Evolutionary conservation across 1,140 invertebrate genomes (phyloP).

Genomic region (Melipona quadrifasciata): DNA sequence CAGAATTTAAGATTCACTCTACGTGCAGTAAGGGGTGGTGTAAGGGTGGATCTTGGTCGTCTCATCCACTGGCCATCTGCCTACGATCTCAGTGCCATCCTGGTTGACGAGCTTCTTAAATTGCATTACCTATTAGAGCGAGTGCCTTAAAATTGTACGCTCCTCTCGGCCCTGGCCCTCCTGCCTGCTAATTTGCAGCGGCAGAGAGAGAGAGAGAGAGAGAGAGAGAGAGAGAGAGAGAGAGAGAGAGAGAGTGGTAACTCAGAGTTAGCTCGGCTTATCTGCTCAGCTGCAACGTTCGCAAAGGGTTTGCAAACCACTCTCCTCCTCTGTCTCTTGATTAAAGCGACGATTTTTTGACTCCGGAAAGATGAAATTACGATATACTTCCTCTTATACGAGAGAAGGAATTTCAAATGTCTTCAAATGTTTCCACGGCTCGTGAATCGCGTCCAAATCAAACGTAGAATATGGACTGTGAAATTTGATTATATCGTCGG

Average conservation of each 20-base stretch:
- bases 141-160: conserved; percentile 57
- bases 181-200: conserved; percentile 44
- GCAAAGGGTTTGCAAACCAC: conserved; percentile 30
- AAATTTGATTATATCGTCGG: background rate
- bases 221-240: conserved; percentile 5
- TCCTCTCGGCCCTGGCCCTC: conserved; percentile 13
- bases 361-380: conserved; percentile 9
- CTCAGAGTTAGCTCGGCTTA: conserved; percentile 46
- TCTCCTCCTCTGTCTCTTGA: conserved; percentile 4
- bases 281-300: conserved; percentile 39
- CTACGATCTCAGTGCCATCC: conserved; percentile 41
- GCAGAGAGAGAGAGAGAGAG: conserved; percentile 18
- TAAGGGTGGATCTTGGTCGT: background rate
- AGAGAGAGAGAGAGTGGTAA: conserved; percentile 3
- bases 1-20: conserved; percentile 64
- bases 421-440: background rate
- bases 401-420: background rate
- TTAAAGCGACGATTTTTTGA: conserved; percentile 45
- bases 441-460: background rate
- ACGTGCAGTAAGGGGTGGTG: conserved; percentile 9
- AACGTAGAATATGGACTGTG: background rate
- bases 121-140: conserved; percentile 63
- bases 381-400: background rate
- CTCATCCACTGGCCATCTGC: conserved; percentile 23
- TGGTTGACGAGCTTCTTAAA: conserved; percentile 60